These are phyloP conservation scores for Gambusia affinis DNA, from an alignment of 2,113 vertebrate species.

Conservation along the genomic window DNA sequence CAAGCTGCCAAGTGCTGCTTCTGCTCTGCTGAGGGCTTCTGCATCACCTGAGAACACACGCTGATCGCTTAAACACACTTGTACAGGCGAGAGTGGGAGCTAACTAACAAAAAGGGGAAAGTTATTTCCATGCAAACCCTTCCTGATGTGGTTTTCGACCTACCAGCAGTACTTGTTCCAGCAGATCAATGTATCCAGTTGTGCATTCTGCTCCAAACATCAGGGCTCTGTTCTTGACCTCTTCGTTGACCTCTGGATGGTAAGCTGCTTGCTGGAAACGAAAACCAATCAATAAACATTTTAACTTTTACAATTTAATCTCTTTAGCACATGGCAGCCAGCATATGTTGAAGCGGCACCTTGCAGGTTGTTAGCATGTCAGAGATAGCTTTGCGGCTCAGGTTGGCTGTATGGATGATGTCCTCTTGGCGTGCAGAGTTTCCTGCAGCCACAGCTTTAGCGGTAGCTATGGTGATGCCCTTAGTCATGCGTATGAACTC, in stretches of 20 bases:
- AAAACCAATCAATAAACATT: conserved; percentile 2
- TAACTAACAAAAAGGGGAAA: neutral
- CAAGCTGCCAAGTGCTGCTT: conserved; percentile 89
- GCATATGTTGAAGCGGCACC: conserved; percentile 41
- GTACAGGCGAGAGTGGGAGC: neutral
- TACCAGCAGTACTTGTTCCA: conserved; percentile 94
- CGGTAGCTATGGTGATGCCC: conserved; percentile 97
- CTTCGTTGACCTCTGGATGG: conserved; percentile 88
- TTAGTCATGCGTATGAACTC: conserved; percentile 99
- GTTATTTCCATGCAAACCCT: neutral
- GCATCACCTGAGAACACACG: conserved; percentile 83
- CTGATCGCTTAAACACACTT: neutral
- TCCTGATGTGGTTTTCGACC: conserved; percentile 4
- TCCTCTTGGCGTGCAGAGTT: conserved; percentile 97
- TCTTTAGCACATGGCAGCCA: neutral
- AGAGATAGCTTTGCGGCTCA: conserved; percentile 95
- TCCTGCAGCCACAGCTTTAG: conserved; percentile 96
- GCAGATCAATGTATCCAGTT: conserved; percentile 89
- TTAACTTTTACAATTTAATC: neutral
- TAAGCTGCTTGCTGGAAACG: conserved; percentile 90
- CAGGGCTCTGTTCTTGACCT: conserved; percentile 88
- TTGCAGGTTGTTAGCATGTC: conserved; percentile 92
- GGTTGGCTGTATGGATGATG: conserved; percentile 95
- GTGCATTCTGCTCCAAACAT: conserved; percentile 90
- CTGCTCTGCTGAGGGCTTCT: conserved; percentile 89